Conservation (phyloP, 2,888 invertebrate genomes). For the Chesias legatella region DNA sequence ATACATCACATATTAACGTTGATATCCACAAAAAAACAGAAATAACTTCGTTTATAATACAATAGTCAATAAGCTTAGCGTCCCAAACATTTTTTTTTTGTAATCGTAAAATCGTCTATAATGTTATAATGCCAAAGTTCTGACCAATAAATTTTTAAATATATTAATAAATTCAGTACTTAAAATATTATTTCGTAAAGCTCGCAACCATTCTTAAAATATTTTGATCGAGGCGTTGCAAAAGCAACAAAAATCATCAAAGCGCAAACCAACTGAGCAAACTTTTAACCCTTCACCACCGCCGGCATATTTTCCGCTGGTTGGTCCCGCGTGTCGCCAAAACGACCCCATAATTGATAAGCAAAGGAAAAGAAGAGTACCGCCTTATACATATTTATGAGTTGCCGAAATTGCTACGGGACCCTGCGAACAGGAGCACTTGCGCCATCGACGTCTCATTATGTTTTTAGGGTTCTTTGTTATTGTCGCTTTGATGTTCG, state of each 20-base stretch:
- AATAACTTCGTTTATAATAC: too few species aligned
- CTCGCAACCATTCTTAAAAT: slow-evolving; percentile 21
- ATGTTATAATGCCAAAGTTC: too few species aligned
- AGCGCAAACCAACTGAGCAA: slow-evolving; percentile 34
- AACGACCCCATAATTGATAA: slow-evolving; percentile 80
- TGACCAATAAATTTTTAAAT: too few species aligned
- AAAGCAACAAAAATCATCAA: slow-evolving; percentile 44
- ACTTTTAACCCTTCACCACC: slow-evolving; percentile 65
- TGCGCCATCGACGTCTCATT: slow-evolving; percentile 71
- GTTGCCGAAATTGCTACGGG: slow-evolving; percentile 73
- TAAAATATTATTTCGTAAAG: too few species aligned
- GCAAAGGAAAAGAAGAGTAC: slow-evolving; percentile 78
- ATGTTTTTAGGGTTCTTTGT: slow-evolving; percentile 76
- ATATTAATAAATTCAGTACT: too few species aligned
- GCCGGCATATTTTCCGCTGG: slow-evolving; percentile 52
- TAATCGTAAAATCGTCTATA: too few species aligned
- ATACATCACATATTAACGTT: too few species aligned
- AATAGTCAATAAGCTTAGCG: too few species aligned
- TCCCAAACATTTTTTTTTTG: too few species aligned
- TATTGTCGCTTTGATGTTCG: slow-evolving; percentile 73
- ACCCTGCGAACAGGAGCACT: slow-evolving; percentile 76
- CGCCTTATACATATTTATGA: slow-evolving; percentile 79
- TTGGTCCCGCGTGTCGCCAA: slow-evolving; percentile 63
- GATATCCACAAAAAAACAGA: too few species aligned
- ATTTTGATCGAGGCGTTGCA: slow-evolving; percentile 26